A percentile compares a stretch with the other conserved stretches of the same genome.
phyloP scores from a whole-genome alignment of 2,888 invertebrate species.

The Thereva nobilitata region DNA sequence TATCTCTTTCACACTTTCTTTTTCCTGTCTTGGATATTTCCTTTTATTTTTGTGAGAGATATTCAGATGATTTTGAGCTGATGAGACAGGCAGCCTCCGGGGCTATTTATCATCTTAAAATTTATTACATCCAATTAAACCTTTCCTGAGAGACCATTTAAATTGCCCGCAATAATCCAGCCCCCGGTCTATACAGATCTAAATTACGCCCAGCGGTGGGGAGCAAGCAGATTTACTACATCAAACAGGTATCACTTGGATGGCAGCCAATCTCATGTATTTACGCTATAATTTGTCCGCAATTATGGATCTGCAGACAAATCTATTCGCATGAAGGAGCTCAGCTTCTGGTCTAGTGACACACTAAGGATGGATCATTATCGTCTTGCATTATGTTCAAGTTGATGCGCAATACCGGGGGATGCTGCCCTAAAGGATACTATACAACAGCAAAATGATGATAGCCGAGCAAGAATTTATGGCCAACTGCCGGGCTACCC shows the following conservation, averaged over 20 bases:
- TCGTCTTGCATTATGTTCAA: too few species aligned
- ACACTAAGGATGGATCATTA: too few species aligned
- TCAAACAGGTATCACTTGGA: constrained; percentile 6
- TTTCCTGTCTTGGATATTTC: too few species aligned
- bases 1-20: too few species aligned
- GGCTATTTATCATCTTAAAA: constrained; percentile 35
- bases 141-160: constrained; percentile 32
- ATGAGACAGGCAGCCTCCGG: not conserved
- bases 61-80: too few species aligned
- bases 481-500: too few species aligned
- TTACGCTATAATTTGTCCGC: not conserved
- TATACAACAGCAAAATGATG: too few species aligned
- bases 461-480: too few species aligned
- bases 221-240: not conserved
- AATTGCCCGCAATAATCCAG: constrained; percentile 23
- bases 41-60: too few species aligned
- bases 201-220: not conserved
- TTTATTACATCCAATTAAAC: constrained; percentile 38
- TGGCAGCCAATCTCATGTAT: not conserved
- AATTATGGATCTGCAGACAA: not conserved
- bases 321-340: not conserved
- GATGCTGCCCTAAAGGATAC: too few species aligned
- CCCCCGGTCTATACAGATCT: not conserved
- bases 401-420: too few species aligned
- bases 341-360: too few species aligned